phyloP scores from a whole-genome alignment of 2,113 vertebrate genomes.

The Larimichthys polyactis region DNA sequence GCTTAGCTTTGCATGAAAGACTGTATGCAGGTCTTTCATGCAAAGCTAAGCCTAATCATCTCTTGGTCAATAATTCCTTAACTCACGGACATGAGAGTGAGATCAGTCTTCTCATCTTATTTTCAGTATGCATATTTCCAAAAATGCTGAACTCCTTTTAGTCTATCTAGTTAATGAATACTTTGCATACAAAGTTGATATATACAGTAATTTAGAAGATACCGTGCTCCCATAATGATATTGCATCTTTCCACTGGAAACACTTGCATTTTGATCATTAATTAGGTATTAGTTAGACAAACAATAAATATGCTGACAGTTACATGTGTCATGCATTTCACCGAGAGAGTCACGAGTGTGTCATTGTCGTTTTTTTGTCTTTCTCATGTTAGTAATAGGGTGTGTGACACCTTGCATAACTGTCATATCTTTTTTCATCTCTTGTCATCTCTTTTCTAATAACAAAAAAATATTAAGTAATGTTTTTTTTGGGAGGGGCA shows the following conservation, averaged over 20 bases:
- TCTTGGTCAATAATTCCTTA: neutral
- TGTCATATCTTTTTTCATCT: neutral
- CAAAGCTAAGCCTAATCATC: neutral
- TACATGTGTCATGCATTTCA: too few species aligned
- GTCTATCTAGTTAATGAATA: neutral
- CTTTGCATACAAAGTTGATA: neutral
- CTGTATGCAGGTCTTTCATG: neutral
- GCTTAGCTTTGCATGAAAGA: too few species aligned
- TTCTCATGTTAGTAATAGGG: conserved; percentile 61
- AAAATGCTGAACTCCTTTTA: neutral
- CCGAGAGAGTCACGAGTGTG: neutral
- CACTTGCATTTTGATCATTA: neutral
- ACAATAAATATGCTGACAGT: neutral
- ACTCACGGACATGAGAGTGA: neutral
- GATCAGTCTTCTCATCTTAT: neutral
- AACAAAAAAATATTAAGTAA: too few species aligned
- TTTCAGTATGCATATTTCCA: neutral
- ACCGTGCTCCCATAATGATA: neutral
- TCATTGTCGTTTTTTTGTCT: conserved; percentile 17
- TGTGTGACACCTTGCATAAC: conserved; percentile 33
- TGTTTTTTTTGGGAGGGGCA: neutral
- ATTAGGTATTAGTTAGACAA: neutral
- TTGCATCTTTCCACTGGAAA: neutral
- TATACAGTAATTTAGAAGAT: neutral
- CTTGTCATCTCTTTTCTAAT: neutral